Conservation (phyloP, 1,140 invertebrate genomes). For the Ruditapes philippinarum region DNA sequence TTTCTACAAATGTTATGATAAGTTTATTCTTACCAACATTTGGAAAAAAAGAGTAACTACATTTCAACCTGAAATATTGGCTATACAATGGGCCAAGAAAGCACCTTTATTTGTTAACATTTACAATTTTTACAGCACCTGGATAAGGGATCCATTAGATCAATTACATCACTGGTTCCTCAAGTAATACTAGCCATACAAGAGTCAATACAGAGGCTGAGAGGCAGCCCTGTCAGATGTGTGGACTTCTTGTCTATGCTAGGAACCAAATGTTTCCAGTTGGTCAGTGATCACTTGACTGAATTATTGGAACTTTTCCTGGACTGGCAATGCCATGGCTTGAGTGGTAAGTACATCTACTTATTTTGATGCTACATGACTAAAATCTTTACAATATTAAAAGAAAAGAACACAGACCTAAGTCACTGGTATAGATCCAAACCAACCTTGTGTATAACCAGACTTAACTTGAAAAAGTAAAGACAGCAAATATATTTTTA, state of each 20-base stretch:
- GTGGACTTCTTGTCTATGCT: conserved; percentile 47
- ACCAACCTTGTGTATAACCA: no score
- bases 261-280: background rate
- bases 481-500: no score
- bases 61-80: no score
- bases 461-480: no score
- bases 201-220: conserved; percentile 14
- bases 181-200: conserved; percentile 40
- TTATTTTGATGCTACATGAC: no score
- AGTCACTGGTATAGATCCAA: no score
- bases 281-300: conserved; percentile 22
- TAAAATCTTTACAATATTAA: no score
- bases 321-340: conserved; percentile 32
- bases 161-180: conserved; percentile 19
- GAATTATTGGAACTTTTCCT: conserved; percentile 47
- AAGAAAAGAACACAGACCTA: no score
- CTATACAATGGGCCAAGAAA: no score
- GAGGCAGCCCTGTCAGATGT: conserved; percentile 26
- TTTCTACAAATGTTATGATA: no score
- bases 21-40: no score
- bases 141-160: conserved; percentile 34
- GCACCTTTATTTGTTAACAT: background rate
- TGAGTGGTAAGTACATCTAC: conserved; percentile 39
- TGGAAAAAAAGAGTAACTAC: no score
- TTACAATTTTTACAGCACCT: conserved; percentile 34